A percentile compares a stretch with the other conserved stretches of the same genome.
Conservation (phyloP, 2,888 invertebrate species). For the Barypeithes pellucidus region DNA sequence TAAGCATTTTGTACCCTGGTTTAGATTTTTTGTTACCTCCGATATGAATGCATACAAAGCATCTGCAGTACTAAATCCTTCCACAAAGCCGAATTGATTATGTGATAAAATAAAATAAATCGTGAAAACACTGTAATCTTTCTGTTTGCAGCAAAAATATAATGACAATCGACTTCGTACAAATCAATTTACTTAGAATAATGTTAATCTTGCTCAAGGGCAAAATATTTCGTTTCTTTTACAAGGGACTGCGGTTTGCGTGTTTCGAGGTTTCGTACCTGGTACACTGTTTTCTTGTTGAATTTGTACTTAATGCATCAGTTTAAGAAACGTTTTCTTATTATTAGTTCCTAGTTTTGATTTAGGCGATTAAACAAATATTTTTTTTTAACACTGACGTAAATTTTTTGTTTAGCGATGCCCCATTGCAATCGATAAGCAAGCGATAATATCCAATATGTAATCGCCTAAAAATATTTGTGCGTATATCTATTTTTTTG, state of each 20-base stretch:
- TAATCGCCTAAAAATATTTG: too few relatives aligned
- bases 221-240: conserved; percentile 11
- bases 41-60: too few relatives aligned
- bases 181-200: conserved; percentile 16
- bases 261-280: conserved; percentile 26
- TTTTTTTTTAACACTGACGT: too few relatives aligned
- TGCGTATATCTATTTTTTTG: too few relatives aligned
- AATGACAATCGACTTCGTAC: not conserved
- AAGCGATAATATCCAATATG: too few relatives aligned
- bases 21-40: too few relatives aligned
- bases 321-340: conserved; percentile 2
- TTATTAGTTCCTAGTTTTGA: not conserved
- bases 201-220: not conserved
- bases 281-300: conserved; percentile 30
- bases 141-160: conserved; percentile 4
- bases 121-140: not conserved
- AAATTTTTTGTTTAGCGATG: too few relatives aligned
- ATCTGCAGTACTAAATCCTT: too few relatives aligned
- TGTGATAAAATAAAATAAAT: too few relatives aligned
- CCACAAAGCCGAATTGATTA: too few relatives aligned
- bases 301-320: conserved; percentile 8
- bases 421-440: too few relatives aligned
- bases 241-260: conserved; percentile 21
- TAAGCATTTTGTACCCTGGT: too few relatives aligned
- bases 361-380: not conserved